Base-by-base conservation (phyloP, 2,113 vertebrate genomes). In the Circaetus cinerascens region DNA sequence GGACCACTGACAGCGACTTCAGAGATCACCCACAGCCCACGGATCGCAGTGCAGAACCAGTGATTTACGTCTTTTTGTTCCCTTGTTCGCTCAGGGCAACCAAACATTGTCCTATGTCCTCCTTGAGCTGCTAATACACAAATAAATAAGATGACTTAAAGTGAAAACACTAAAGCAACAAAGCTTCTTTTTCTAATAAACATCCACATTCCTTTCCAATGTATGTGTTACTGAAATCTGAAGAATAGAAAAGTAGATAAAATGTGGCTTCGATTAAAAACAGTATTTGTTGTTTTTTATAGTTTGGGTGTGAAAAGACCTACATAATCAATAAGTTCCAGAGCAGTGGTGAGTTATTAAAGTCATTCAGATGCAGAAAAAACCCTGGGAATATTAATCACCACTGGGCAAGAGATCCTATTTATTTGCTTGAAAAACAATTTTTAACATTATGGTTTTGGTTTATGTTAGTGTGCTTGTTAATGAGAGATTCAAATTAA, bases 401-500 rank as follows among this genome's bases (percentile, higher is more conserved):
- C 17, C 43, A 43, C 18, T 74, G 71, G 55, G 45, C 26, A 96
- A 92, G 13, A 71, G 45, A 76, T 82, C 23, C 12, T 91, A 43
- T 88, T 93, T 95, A 92, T 81, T 80, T 71, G 29, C 57, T 85
- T 50, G 77, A 95, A 96, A 97, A 93, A 34, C 14, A 55, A 63
- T 81, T 96, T 96, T 95, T 94, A 90, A 46, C 30, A 25, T 91
- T 83, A 86, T 76, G 63, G 67, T 97, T 96, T 95, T 97, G 38
- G 45, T 72, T 86, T 94, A 68, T 55, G 85, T 84, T 88, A 89
- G 51, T 94, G 79, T 91, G 57, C 67, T 93, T 94, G 69, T 90
- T 97, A 98, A 98, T 82, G 50, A 96, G 85, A 87, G 34, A 73
- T 75, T 94, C 51, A 97, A 98, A 98, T 97, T 83, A 72, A 71